Percentiles rank a stretch among this genome's conserved stretches.
These are phyloP conservation scores for Stichodactyla mertensii DNA, from an alignment of 64 coral and sea anemone species.

Conservation along the genomic window DNA sequence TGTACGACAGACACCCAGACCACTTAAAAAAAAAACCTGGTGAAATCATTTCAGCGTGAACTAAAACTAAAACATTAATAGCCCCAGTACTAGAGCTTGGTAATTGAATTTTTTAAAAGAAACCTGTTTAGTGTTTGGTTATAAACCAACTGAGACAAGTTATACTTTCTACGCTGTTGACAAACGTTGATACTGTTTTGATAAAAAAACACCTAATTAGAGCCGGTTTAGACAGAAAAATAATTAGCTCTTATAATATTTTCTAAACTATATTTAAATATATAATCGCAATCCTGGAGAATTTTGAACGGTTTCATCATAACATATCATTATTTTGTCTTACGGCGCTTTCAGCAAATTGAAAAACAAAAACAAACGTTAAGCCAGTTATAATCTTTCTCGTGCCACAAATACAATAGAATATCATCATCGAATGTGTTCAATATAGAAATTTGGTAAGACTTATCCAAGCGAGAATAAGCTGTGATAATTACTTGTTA, in stretches of 20 bases:
- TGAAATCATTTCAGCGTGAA: not conserved
- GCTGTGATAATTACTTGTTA: not conserved
- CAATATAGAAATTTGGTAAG: not conserved
- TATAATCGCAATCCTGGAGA: no score
- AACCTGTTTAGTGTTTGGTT: no score
- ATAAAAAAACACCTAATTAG: not conserved
- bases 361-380: not conserved
- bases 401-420: not conserved
- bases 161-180: no score
- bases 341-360: not conserved
- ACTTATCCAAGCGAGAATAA: not conserved
- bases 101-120: no score
- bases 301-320: no score
- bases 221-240: not conserved
- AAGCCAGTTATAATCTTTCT: conserved; percentile 3
- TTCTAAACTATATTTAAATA: no score
- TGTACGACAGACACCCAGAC: not conserved
- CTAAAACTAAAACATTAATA: not conserved
- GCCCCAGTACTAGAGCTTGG: not conserved
- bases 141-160: no score
- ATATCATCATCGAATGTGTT: not conserved
- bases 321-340: not conserved
- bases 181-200: not conserved
- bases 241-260: not conserved
- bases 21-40: not conserved